Base-by-base conservation (phyloP, 2,113 vertebrate species). In the Callipepla californica region DNA sequence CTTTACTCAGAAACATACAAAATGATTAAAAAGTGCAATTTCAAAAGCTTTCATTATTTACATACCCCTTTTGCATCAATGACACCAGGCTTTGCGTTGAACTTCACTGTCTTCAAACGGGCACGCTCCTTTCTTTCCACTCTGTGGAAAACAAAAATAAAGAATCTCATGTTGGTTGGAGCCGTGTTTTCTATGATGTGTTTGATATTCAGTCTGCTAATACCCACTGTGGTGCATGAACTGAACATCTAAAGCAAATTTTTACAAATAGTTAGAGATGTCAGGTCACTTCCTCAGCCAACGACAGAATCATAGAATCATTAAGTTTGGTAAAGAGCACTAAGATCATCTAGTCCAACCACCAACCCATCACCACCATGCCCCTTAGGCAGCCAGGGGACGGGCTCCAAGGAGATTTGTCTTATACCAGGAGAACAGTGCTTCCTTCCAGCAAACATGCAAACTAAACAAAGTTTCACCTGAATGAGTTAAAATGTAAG, bases 51-150 rank as follows among this genome's bases (percentile, higher is more conserved):
- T 94, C 66, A 42, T 9, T 79, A 44, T 96, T 92, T 96, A 98
- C 99, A 80, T 97, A 99, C 99, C 98, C 98, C 98, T 98, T 99
- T 99, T 62, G 98, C 98, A 96, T 99, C 99, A 74, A 99, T 98
- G 20, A 98, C 98, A 78, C 99, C 99, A 12, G 98, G 98, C 70
- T 98, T 99, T 4, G 99, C 98, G 6, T 99, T 99, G 97, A 99
- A 99, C 93, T 99, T 99, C 95, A 99, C 99, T 0, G 99, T 99
- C 98, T 99, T 99, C 87, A 99, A 98, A 69, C 99, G 98, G 13
- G 99, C 98, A 58, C 99, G 98, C 85, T 99, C 99, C 95, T 99
- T 99, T 86, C 99, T 98, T 95, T 99, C 99, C 93, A 99, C 99
- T 92, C 99, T 99, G 97, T 44, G 76, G 76, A 79, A 92, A 93